phyloP scores from a whole-genome alignment of 2,888 invertebrate genomes.

The Mythimna albipuncta region DNA sequence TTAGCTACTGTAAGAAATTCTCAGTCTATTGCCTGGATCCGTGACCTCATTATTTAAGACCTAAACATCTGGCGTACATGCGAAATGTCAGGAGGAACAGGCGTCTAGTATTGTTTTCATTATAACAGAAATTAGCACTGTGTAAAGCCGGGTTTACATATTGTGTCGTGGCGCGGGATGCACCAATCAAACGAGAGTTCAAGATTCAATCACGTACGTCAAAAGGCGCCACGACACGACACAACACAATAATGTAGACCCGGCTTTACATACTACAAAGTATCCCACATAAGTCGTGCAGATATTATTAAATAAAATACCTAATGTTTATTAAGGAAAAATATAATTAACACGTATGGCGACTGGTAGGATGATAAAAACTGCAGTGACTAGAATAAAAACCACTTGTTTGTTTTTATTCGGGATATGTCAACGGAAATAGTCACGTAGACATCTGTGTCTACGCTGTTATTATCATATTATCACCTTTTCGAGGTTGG shows the following conservation, averaged over 20 bases:
- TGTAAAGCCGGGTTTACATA: no score
- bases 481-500: constrained; percentile 24
- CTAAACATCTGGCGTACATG: background rate
- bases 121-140: background rate
- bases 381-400: constrained; percentile 21
- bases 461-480: constrained; percentile 34
- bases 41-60: background rate
- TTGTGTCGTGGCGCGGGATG: no score
- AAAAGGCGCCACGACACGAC: no score
- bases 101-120: background rate
- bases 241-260: no score
- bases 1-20: background rate
- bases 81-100: background rate
- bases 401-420: constrained; percentile 54
- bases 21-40: background rate
- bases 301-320: constrained; percentile 21
- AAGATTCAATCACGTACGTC: no score
- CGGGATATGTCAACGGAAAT: constrained; percentile 41
- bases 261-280: background rate
- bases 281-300: constrained; percentile 5
- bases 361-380: constrained; percentile 35
- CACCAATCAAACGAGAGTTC: no score
- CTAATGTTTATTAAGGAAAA: constrained; percentile 56
- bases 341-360: constrained; percentile 51
- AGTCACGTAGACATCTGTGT: constrained; percentile 41